These are phyloP conservation scores for Ellobium chinense DNA, from an alignment of 2,888 invertebrate genomes.

Conservation along the genomic window DNA sequence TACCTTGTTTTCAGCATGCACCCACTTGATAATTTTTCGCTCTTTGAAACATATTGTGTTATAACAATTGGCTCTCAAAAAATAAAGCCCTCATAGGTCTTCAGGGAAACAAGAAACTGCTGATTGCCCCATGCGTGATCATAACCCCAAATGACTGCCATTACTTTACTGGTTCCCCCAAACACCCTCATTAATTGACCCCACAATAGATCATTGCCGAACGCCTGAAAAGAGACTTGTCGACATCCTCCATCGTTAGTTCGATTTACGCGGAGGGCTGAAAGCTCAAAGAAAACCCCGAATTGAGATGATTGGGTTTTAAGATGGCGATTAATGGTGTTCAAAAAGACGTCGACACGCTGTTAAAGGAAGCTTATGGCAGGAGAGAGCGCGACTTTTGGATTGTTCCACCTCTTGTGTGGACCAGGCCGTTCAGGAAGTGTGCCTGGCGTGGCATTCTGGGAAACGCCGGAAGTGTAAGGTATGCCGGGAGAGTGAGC, in stretches of 20 bases:
- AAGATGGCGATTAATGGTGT: neutral
- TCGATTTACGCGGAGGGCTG: neutral
- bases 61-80: too few relatives aligned
- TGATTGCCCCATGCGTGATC: too few relatives aligned
- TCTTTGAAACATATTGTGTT: too few relatives aligned
- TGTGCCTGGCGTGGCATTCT: conserved; percentile 1
- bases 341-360: neutral
- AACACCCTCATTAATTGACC: neutral
- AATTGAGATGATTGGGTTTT: neutral
- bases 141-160: too few relatives aligned
- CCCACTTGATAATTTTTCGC: too few relatives aligned
- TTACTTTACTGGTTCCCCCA: too few relatives aligned
- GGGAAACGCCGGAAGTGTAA: conserved; percentile 29
- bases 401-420: conserved; percentile 16
- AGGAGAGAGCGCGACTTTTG: neutral
- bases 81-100: too few relatives aligned
- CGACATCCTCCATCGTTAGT: neutral
- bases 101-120: too few relatives aligned
- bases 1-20: too few relatives aligned
- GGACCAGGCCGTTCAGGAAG: conserved; percentile 17
- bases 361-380: conserved; percentile 20
- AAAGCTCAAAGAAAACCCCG: neutral
- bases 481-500: conserved; percentile 15
- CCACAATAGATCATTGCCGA: neutral
- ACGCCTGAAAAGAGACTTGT: neutral